These are phyloP conservation scores for Criorhina ranunculi DNA, from an alignment of 2,888 invertebrate species.

Conservation along the genomic window DNA sequence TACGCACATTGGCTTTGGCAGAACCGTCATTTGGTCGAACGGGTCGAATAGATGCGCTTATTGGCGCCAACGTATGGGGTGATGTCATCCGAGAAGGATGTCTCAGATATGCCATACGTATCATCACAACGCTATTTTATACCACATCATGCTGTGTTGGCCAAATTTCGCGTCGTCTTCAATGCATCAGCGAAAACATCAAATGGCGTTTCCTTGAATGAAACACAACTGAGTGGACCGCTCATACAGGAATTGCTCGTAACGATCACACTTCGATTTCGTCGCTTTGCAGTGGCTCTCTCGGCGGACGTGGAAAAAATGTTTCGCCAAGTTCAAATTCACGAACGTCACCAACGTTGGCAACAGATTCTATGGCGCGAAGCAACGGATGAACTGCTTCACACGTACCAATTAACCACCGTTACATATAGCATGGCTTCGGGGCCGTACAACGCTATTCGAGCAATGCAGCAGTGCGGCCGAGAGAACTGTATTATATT, in stretches of 20 bases:
- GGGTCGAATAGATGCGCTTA: conserved; percentile 39
- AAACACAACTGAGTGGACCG: conserved; percentile 33
- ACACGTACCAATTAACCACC: conserved; percentile 70
- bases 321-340: conserved; percentile 73
- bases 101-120: not conserved
- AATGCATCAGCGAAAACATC: conserved; percentile 23
- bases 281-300: conserved; percentile 64
- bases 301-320: too few species aligned
- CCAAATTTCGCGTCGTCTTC: conserved; percentile 33
- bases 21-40: conserved; percentile 35
- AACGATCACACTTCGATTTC: conserved; percentile 73
- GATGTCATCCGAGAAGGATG: conserved; percentile 17
- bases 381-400: conserved; percentile 58
- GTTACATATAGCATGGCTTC: conserved; percentile 77
- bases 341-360: conserved; percentile 68
- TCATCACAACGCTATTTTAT: conserved; percentile 16
- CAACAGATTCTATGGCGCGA: conserved; percentile 77
- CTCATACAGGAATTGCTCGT: conserved; percentile 29
- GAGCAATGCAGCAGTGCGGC: conserved; percentile 48
- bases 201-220: conserved; percentile 20
- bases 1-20: conserved; percentile 38
- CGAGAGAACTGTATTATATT: conserved; percentile 25
- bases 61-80: conserved; percentile 54
- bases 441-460: conserved; percentile 51
- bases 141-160: conserved; percentile 19